Evolutionary conservation across 1,140 invertebrate genomes (phyloP), one percentile per base, ranked within the genome.

Genomic region (Philaenus spumarius): DNA sequence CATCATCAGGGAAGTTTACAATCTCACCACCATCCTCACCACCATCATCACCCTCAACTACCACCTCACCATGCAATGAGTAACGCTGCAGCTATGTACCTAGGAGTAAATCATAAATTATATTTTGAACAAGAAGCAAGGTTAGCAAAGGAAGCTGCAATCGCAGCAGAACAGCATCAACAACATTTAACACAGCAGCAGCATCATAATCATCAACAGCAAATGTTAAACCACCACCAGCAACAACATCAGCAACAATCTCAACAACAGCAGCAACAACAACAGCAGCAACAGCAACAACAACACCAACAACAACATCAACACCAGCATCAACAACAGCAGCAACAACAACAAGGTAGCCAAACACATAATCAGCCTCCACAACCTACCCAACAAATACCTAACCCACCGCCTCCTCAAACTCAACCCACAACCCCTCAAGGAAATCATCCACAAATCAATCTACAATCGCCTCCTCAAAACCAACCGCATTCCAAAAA

Each of bases 111-210:
- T 62, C 84, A 86, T 65, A 86, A 86, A 66, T 74, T 88, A 62
- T 82, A 87, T 62, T 75, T 88, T 72, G 86, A 89, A 72, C 85
- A 85, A 67, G 85, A 88, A 74, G 83, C 82, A 1, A 75, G 84
- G 43, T 75, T 86, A 73, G 83, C 78, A 14, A 87, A 82, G 73
- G 85, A 83, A 73, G 79, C 69, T 5, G 80, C 77, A 1, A 64
- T 66, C 1, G 67, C 61, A 71, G 73, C 66, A 57, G 75, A 77
- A 63, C 75, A 73, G 75, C 71, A 75, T 37, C 75, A 77, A 17
- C 73, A 75, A 9, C 71, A 75, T 35, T 71, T 72, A 19, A 65
- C 72, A 58, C 57, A 68, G 56, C 55, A 69, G 56, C 60, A 69
- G 56, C 67, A 68, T 37, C 66, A 72, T 22, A 71, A 72, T 6